Evolutionary conservation across 2,113 vertebrate species (phyloP).

Genomic region (Oenanthe melanoleuca): DNA sequence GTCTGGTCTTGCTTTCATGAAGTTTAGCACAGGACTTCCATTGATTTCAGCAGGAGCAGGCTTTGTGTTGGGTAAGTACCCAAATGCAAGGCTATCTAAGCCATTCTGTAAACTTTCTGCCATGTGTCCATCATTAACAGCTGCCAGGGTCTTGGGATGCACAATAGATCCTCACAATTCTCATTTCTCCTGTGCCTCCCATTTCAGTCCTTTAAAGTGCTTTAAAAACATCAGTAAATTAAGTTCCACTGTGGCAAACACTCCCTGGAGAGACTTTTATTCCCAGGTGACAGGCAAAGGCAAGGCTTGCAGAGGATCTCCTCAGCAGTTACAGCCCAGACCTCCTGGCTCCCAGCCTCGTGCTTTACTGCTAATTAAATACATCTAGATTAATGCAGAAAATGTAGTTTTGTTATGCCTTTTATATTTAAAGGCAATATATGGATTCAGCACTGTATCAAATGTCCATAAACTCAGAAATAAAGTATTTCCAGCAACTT

Average conservation of each 20-base stretch:
- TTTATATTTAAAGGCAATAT: constrained; percentile 46
- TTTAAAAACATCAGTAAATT: constrained; percentile 48
- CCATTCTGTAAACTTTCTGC: not conserved
- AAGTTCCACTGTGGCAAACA: not conserved
- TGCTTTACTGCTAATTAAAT: constrained; percentile 58
- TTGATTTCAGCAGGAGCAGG: not conserved
- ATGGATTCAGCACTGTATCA: constrained; percentile 39
- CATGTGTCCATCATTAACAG: constrained; percentile 1
- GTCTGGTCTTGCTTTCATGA: not conserved
- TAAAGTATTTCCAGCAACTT: constrained; percentile 34
- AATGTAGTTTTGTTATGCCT: constrained; percentile 37
- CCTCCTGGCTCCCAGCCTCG: constrained; percentile 35
- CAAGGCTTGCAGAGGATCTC: constrained; percentile 32
- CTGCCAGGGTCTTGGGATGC: not conserved
- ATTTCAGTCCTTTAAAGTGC: constrained; percentile 7
- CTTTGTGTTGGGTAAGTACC: not conserved
- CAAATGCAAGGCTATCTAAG: not conserved
- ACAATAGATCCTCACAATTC: constrained; percentile 8
- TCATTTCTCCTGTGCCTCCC: constrained; percentile 1
- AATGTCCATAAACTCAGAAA: constrained; percentile 56
- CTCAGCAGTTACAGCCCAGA: constrained; percentile 38
- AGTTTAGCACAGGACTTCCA: not conserved
- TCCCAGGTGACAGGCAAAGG: constrained; percentile 49
- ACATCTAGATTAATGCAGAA: constrained; percentile 37
- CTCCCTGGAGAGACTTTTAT: constrained; percentile 41